Conservation (phyloP, 2,797 vertebrate genomes). For the Macropodus opercularis region DNA sequence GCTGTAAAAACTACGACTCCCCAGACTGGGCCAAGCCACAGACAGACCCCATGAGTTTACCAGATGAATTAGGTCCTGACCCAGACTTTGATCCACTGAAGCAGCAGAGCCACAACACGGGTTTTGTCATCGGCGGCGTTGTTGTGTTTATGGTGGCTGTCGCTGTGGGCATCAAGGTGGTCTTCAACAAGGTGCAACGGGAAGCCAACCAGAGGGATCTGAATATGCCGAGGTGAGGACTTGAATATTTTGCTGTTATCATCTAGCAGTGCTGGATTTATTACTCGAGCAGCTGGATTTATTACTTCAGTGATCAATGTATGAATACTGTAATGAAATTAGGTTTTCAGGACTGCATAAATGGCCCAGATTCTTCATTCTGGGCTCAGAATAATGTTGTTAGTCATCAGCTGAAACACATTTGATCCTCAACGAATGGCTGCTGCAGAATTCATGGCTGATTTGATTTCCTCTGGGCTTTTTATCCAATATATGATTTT, state of each 20-base stretch:
- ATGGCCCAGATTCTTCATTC: conserved; percentile 60
- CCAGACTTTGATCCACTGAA: conserved; percentile 82
- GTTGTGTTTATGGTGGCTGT: conserved; percentile 91
- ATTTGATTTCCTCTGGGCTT: conserved; percentile 43
- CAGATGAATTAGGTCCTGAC: conserved; percentile 68
- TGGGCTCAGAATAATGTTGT: conserved; percentile 53
- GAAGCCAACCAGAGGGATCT: conserved; percentile 89
- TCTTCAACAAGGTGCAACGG: conserved; percentile 92
- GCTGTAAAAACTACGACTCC: conserved; percentile 88
- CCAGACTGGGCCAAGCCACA: conserved; percentile 91
- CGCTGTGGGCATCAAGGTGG: conserved; percentile 90
- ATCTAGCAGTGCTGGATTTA: conserved; percentile 3
- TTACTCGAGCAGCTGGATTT: conserved; percentile 18
- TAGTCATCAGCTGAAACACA: conserved; percentile 63
- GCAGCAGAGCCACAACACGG: conserved; percentile 88
- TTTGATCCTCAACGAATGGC: conserved; percentile 52
- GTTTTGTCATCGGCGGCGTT: conserved; percentile 92
- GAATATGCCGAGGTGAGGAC: conserved; percentile 89
- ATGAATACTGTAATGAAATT: conserved; percentile 37
- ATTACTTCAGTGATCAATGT: conserved; percentile 16
- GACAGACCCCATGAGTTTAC: conserved; percentile 74
- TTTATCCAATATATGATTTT: conserved; percentile 31
- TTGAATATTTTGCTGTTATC: not conserved
- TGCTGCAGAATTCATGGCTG: conserved; percentile 37
- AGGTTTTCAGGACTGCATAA: conserved; percentile 54